Evolutionary conservation across 92 coral and sea anemone genomes (phyloP).

Genomic region (Siderastrea radians): DNA sequence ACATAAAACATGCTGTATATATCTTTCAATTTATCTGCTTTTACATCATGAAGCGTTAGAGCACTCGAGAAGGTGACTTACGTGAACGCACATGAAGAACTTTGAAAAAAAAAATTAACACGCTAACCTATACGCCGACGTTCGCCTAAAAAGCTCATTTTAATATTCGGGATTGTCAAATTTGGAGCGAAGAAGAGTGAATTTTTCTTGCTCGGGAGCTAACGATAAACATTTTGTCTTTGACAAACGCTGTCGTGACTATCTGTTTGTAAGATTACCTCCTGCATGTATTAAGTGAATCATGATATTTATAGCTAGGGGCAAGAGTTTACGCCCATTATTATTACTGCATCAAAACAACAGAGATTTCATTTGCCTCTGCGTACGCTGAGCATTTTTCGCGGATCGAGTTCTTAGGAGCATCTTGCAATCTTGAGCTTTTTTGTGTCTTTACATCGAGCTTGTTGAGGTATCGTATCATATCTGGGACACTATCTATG

Average conservation of each 20-base stretch:
- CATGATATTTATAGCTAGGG: background rate
- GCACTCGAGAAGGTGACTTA: background rate
- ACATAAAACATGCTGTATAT: background rate
- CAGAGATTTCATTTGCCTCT: background rate
- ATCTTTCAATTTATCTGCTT: background rate
- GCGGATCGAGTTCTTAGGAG: background rate
- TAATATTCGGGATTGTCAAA: background rate
- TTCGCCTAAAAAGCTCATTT: background rate
- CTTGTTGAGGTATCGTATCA: background rate
- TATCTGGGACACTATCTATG: background rate
- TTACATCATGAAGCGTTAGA: background rate
- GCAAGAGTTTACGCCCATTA: conserved; percentile 2
- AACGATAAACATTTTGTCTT: background rate
- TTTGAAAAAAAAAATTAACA: background rate
- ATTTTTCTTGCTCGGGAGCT: background rate
- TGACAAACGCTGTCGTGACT: conserved; percentile 15
- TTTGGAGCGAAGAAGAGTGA: background rate
- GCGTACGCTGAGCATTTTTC: background rate
- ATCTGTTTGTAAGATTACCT: conserved; percentile 17
- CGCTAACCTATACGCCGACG: background rate
- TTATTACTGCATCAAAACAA: background rate
- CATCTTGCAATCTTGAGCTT: background rate
- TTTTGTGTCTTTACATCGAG: background rate
- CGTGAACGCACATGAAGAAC: background rate
- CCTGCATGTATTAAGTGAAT: background rate